Conservation (phyloP, 2,797 vertebrate species). For the Philypnodon macrostomus region DNA sequence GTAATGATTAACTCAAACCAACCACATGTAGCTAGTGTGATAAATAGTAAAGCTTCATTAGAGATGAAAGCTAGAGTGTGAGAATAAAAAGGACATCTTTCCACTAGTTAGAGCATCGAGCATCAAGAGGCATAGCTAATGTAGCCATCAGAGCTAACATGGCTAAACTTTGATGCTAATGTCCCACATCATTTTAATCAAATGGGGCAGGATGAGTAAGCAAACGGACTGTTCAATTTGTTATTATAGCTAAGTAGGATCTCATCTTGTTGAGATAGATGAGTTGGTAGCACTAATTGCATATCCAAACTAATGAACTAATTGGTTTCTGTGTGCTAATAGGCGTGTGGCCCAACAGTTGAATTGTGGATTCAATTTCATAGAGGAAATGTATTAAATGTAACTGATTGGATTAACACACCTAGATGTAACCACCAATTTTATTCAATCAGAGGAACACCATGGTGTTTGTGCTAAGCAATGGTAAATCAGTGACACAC, state of each 20-base stretch:
- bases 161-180: background rate
- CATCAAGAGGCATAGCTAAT: background rate
- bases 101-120: too few species aligned
- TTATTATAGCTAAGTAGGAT: conserved; percentile 1
- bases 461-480: too few species aligned
- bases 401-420: too few species aligned
- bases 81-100: too few species aligned
- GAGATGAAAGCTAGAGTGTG: too few species aligned
- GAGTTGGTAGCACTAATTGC: background rate
- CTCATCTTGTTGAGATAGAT: conserved; percentile 4
- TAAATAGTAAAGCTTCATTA: too few species aligned
- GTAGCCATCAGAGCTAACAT: background rate
- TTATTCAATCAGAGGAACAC: too few species aligned
- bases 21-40: too few species aligned
- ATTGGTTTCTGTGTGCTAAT: background rate
- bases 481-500: too few species aligned
- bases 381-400: background rate
- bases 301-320: conserved; percentile 4
- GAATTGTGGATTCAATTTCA: background rate
- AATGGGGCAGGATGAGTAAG: background rate
- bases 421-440: too few species aligned
- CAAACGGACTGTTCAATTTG: background rate
- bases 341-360: background rate
- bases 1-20: too few species aligned
- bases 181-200: background rate